These are phyloP conservation scores for Chalcis sispes DNA, from an alignment of 2,888 invertebrate genomes.

Conservation along the genomic window DNA sequence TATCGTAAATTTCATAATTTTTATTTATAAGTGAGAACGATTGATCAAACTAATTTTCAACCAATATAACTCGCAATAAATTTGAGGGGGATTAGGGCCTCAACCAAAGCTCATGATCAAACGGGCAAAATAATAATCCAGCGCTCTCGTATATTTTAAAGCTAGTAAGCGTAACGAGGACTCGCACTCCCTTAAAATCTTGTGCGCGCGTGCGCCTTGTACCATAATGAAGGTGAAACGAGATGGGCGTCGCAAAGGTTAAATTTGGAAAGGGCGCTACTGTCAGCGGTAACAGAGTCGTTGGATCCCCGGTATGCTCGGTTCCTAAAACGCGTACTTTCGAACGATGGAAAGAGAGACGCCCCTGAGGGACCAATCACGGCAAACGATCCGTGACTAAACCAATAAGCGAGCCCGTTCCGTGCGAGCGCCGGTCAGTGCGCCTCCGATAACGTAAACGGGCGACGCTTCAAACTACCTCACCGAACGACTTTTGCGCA, in stretches of 20 bases:
- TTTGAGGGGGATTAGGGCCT: too few relatives aligned
- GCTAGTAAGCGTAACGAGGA: conserved; percentile 11
- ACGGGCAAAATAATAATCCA: not conserved
- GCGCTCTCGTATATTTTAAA: not conserved
- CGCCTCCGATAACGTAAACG: conserved; percentile 20
- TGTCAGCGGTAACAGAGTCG: not conserved
- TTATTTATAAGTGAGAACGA: too few relatives aligned
- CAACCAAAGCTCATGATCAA: too few relatives aligned
- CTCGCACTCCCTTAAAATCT: not conserved
- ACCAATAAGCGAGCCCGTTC: conserved; percentile 66
- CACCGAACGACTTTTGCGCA: too few relatives aligned
- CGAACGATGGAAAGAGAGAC: too few relatives aligned
- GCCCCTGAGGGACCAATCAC: conserved; percentile 63
- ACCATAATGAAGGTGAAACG: conserved; percentile 44
- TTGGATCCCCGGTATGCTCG: not conserved
- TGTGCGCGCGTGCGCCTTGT: not conserved
- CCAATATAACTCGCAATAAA: too few relatives aligned
- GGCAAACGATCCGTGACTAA: conserved; percentile 68
- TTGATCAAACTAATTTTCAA: too few relatives aligned
- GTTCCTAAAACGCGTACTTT: too few relatives aligned
- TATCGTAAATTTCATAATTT: too few relatives aligned
- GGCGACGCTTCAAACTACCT: too few relatives aligned
- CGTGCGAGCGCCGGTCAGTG: conserved; percentile 8
- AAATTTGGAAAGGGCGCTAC: conserved; percentile 19
- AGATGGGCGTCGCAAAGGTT: conserved; percentile 21